phyloP scores from a whole-genome alignment of 2,888 invertebrate genomes.

The Ametastegia equiseti region DNA sequence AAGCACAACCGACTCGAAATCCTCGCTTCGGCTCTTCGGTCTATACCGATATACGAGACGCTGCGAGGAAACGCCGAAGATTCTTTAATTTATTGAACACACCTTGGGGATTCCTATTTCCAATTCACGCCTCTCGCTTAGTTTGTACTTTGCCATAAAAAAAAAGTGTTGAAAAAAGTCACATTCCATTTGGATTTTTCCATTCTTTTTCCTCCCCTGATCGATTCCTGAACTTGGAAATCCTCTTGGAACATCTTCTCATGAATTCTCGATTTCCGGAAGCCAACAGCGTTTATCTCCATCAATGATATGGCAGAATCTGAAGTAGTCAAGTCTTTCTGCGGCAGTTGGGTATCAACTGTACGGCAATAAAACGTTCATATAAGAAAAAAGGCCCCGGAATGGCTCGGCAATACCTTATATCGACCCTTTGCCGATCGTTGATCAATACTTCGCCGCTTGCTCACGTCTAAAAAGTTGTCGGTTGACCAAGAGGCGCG shows the following conservation, averaged over 20 bases:
- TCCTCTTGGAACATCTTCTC: too few relatives aligned
- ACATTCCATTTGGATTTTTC: too few relatives aligned
- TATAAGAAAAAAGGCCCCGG: neutral
- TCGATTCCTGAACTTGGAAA: too few relatives aligned
- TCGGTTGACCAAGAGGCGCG: constrained; percentile 1
- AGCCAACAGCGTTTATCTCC: too few relatives aligned
- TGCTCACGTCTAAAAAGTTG: neutral
- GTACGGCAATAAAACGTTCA: too few relatives aligned
- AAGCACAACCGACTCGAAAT: neutral
- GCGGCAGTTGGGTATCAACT: too few relatives aligned
- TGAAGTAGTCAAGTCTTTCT: too few relatives aligned
- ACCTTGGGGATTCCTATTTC: constrained; percentile 14
- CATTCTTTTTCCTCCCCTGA: too few relatives aligned
- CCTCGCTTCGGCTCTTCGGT: neutral
- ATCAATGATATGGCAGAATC: too few relatives aligned
- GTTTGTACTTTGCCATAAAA: too few relatives aligned
- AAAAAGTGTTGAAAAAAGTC: too few relatives aligned
- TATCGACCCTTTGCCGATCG: constrained; percentile 12
- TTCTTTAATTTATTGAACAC: constrained; percentile 45
- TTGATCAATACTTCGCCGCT: constrained; percentile 8
- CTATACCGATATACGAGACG: neutral
- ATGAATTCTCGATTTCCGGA: too few relatives aligned
- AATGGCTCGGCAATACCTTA: constrained; percentile 21
- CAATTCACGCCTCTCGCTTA: constrained; percentile 27
- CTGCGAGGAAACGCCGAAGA: constrained; percentile 37